phyloP scores from a whole-genome alignment of 1,140 invertebrate species.

The Aphelenchoides fujianensis region DNA sequence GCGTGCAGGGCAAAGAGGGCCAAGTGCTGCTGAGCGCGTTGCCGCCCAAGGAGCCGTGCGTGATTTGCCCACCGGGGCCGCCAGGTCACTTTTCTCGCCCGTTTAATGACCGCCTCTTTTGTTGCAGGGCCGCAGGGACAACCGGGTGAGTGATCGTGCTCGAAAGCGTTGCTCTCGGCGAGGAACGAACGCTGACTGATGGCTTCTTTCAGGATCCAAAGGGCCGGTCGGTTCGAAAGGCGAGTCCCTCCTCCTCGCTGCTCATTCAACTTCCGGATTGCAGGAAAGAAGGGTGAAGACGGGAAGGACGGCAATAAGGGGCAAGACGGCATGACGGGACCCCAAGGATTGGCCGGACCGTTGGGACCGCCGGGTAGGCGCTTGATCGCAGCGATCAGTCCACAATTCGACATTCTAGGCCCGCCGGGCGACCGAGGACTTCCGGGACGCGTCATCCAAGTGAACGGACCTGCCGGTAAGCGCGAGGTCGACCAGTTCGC shows the following conservation, averaged over 20 bases:
- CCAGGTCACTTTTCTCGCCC: conserved; percentile 37
- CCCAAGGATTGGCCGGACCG: conserved; percentile 28
- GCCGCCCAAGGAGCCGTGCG: conserved; percentile 54
- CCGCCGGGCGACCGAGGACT: conserved; percentile 46
- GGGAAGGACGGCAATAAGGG: conserved; percentile 46
- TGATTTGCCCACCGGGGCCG: conserved; percentile 59
- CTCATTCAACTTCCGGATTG: too few relatives aligned
- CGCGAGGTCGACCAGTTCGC: not conserved
- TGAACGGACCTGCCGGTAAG: conserved; percentile 61
- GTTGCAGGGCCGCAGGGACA: conserved; percentile 55
- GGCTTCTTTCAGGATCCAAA: not conserved
- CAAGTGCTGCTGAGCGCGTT: conserved; percentile 49
- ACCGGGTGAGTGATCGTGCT: conserved; percentile 48
- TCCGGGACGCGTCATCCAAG: conserved; percentile 50
- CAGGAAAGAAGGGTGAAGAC: conserved; percentile 8
- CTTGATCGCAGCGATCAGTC: not conserved
- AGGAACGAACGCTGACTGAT: conserved; percentile 38
- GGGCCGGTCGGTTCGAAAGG: too few relatives aligned
- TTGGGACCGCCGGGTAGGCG: not conserved
- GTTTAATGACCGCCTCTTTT: not conserved
- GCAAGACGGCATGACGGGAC: conserved; percentile 51
- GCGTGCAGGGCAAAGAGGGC: conserved; percentile 26
- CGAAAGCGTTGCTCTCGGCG: conserved; percentile 60
- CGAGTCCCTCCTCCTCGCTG: too few relatives aligned
- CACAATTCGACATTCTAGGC: conserved; percentile 44